Percentiles rank a stretch among this genome's conserved stretches.
Evolutionary conservation across 1,140 invertebrate genomes (phyloP).

Genomic region (Temnothorax longispinosus): DNA sequence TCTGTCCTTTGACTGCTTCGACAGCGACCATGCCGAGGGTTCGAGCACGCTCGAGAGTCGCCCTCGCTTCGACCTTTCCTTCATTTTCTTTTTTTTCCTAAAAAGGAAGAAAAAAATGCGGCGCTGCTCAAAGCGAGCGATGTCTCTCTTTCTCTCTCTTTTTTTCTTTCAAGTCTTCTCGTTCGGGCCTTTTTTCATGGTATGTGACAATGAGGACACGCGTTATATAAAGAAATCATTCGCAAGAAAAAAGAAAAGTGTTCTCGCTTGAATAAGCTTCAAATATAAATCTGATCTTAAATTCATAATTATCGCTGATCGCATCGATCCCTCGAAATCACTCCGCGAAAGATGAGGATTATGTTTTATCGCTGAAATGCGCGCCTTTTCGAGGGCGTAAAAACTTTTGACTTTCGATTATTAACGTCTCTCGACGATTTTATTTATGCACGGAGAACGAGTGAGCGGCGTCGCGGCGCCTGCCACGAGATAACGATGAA

Average conservation of each 20-base stretch:
- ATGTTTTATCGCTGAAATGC: constrained; percentile 67
- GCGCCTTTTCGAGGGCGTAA: constrained; percentile 19
- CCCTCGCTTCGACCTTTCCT: constrained; percentile 40
- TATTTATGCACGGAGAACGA: constrained; percentile 20
- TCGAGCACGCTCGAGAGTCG: constrained; percentile 49
- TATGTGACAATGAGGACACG: constrained; percentile 24
- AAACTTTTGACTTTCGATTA: constrained; percentile 62
- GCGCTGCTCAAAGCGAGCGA: constrained; percentile 32
- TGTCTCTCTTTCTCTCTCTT: neutral
- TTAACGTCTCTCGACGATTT: constrained; percentile 46
- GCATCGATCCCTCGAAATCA: constrained; percentile 9
- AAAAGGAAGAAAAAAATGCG: constrained; percentile 60
- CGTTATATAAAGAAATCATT: constrained; percentile 38
- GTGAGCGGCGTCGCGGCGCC: constrained; percentile 19
- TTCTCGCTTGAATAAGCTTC: neutral
- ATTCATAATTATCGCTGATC: constrained; percentile 5
- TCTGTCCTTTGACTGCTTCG: constrained; percentile 57
- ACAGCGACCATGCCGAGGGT: constrained; percentile 29
- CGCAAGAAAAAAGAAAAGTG: neutral
- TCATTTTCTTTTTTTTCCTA: constrained; percentile 60
- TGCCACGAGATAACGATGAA: constrained; percentile 28
- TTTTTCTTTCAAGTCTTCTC: constrained; percentile 6
- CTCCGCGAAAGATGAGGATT: neutral
- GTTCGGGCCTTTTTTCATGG: constrained; percentile 26
- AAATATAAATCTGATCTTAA: constrained; percentile 26